Evolutionary conservation across 2,113 vertebrate species (phyloP).

Genomic region (Charina bottae): DNA sequence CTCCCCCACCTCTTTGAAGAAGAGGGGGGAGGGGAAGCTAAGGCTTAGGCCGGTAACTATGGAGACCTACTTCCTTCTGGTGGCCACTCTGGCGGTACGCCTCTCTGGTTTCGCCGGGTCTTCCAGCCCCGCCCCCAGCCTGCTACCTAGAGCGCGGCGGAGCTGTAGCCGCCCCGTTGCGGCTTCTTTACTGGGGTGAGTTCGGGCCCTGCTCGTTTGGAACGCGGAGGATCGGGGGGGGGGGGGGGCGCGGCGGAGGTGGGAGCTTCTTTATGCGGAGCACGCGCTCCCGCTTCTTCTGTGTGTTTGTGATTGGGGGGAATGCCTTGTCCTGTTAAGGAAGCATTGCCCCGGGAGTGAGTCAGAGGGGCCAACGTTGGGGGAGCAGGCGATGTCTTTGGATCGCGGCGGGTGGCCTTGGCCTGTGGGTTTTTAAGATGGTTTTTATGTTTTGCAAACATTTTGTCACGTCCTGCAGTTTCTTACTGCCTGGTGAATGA

Average conservation of each 20-base stretch:
- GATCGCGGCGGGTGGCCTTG: not conserved
- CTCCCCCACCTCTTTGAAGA: not conserved
- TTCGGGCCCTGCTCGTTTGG: not conserved
- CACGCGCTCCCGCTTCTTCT: not conserved
- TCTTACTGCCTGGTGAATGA: not conserved
- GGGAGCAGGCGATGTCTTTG: no score
- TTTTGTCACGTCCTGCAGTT: not conserved
- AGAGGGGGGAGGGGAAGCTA: not conserved
- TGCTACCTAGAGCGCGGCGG: not conserved
- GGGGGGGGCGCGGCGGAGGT: no score
- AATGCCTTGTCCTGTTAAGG: not conserved
- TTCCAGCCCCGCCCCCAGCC: slow-evolving; percentile 36
- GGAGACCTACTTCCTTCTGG: slow-evolving; percentile 8
- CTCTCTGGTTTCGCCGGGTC: slow-evolving; percentile 24
- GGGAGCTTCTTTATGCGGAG: fast-evolving
- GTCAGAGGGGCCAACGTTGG: not conserved
- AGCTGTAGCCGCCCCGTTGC: not conserved
- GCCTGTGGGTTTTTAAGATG: not conserved
- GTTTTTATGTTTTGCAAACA: not conserved
- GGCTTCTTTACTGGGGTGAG: slow-evolving; percentile 4
- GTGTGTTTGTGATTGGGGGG: no score
- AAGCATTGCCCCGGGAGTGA: not conserved
- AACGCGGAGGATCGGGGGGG: not conserved
- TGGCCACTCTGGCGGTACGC: slow-evolving; percentile 13
- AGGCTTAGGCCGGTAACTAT: not conserved